phyloP scores from a whole-genome alignment of 2,797 vertebrate genomes.

The Limosa lapponica region DNA sequence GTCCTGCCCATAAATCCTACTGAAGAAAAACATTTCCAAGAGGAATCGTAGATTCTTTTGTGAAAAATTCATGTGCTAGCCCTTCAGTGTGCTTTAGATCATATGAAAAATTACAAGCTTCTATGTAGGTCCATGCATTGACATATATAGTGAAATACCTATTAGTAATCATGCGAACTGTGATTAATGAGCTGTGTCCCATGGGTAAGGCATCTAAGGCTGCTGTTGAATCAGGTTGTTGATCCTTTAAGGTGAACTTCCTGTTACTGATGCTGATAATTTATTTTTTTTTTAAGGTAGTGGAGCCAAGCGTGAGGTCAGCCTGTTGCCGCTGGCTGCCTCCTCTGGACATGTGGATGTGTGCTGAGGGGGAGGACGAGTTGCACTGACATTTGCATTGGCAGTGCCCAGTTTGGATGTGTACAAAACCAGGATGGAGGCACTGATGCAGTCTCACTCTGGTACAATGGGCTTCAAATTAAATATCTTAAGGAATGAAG shows the following conservation, averaged over 20 bases:
- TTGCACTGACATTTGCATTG: not conserved
- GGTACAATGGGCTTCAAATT: not conserved
- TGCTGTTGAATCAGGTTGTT: not conserved
- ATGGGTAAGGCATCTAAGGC: rapidly evolving
- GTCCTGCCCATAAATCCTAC: not conserved
- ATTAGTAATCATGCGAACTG: not conserved
- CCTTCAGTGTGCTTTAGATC: not conserved
- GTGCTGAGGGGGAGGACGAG: not conserved
- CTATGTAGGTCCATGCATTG: rapidly evolving
- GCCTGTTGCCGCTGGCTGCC: not conserved
- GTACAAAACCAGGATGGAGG: not conserved
- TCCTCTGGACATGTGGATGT: rapidly evolving
- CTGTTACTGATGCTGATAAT: not conserved
- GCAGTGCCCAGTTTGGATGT: not conserved
- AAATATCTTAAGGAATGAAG: not conserved
- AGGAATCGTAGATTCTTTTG: not conserved
- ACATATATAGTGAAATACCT: not conserved
- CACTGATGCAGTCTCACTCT: not conserved
- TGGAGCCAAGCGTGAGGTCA: not conserved
- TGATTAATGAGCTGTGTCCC: not conserved
- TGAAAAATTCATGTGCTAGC: not conserved
- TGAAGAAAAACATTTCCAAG: not conserved
- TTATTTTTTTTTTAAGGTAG: not conserved
- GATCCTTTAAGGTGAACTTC: not conserved
- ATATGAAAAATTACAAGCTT: not conserved